phyloP scores from a whole-genome alignment of 1,140 invertebrate species.

The Leptinotarsa undecemlineata region DNA sequence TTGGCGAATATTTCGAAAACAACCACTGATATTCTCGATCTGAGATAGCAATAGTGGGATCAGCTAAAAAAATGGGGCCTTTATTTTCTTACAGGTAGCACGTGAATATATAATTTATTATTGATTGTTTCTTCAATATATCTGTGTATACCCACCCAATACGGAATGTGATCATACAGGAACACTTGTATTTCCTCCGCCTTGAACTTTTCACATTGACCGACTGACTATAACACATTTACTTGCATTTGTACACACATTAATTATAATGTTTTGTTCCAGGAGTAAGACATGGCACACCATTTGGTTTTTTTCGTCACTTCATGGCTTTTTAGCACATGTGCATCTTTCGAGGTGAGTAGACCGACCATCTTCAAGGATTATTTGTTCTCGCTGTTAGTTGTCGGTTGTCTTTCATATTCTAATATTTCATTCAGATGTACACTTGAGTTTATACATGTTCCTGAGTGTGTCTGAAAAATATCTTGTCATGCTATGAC shows the following conservation, averaged over 20 bases:
- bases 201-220: not conserved
- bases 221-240: not conserved
- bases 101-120: no score
- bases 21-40: no score
- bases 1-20: no score
- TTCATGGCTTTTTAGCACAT: conserved; percentile 17
- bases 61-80: no score
- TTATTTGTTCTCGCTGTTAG: conserved; percentile 1
- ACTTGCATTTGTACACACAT: not conserved
- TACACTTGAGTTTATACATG: no score
- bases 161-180: not conserved
- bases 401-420: not conserved
- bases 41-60: no score
- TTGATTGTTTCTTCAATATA: no score
- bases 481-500: no score
- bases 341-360: conserved; percentile 20
- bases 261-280: conserved; percentile 15
- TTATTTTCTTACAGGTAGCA: no score
- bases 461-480: no score
- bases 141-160: no score
- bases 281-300: conserved; percentile 14
- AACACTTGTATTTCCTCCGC: not conserved
- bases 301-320: conserved; percentile 10
- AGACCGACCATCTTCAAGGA: conserved; percentile 12
- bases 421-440: no score